Base-by-base conservation (phyloP, 1,140 invertebrate species). In the Theocolax elegans region DNA sequence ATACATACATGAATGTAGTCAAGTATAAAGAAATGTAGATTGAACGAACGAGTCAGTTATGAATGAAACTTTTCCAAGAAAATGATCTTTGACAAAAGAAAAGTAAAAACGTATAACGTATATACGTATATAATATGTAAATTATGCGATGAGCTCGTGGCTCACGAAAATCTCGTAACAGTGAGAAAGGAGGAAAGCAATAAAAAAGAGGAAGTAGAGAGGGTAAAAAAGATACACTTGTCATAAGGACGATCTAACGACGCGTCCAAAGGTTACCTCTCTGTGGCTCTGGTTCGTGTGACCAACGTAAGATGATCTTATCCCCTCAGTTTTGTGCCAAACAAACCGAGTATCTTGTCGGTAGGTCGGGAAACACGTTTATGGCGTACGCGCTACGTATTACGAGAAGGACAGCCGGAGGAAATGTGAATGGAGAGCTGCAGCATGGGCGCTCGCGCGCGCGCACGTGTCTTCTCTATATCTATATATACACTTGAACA, bases 131-230 rank as follows among this genome's bases (percentile, higher is more conserved):
- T 9, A 53, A 48, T 67, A 69, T 69, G 40, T 54, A 63, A 69
- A 69, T 58, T 21, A 31, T 8, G 15, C 19, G 1, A 6, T 17
- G 29, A 17, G 10, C 17, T 8, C 40, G 38, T 19, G n/a, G 15
- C 38, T n/a, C 35, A 35, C 19, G 60, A 49, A 48, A 31, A 49
- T 49, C 29, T 23, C 12, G n/a, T n/a, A n/a, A n/a, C 0, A 21
- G 21, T 48, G 17, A 42, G 46, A 9, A 67, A 60, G 38, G 38
- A 70, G 21, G 23, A n/a, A n/a, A 54, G 59, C 60, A 64, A 70
- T 70, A 70, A 70, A 70, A 70, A 64, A 1, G n/a, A 70, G 67
- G 67, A 70, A 70, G 67, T 51, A 17, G 7, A 13, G 62, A 15
- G 31, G 46, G 13, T 3, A 46, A 46, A 19, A 64, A 40, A 66